Evolutionary conservation across 2,888 invertebrate species (phyloP), one percentile per base, ranked within the genome.

Genomic region (Chrysolina oricalcia): DNA sequence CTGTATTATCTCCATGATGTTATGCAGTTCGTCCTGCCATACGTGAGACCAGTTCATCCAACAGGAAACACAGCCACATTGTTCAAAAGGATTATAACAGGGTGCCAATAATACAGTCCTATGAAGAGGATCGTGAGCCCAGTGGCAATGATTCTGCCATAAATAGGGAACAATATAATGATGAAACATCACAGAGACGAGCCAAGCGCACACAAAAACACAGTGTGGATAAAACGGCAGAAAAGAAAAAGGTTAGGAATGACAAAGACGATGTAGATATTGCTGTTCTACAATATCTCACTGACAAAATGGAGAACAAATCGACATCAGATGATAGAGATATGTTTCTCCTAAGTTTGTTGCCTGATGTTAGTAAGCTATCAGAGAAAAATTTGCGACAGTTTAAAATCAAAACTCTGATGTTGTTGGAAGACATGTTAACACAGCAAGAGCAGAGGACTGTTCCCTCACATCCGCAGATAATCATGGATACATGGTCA

Each of bases 21-120:
- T 65, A 65, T 65, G 65, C 41, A 65, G 43, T 65, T 65, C 41
- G 41, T 65, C 13, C 21, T 65, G 65, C 65, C 41, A 19, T 65
- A 65, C 19, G 43, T 65, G 43, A 65, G 43, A 65, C 65, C 65
- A 8, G 65, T 65, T 8, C 40, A 65, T 41, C 65, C 35, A 41
- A n/a, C 19, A 65, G 43, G 41, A 65, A 43, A 65, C 19, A 65
- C 65, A 19, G 65, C 40, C 35, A 65, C 43, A 65, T 65, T 43
- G 40, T 19, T 40, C 40, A 17, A 65, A 11, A 21, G 17, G 65
- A 65, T 21, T 41, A 21, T 41, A 41, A 41, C 10, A 41, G 41
- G 41, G 65, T 6, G 43, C 11, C 19, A 65, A 17, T 65, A 43
- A 65, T 19, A 43, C 65, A 65, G 43, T 43, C 43, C 17, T n/a